A percentile compares a stretch with the other conserved stretches of the same genome.
These are phyloP conservation scores for Chrysochloris asiatica DNA, from an alignment of 2,113 vertebrate genomes.

Conservation along the genomic window DNA sequence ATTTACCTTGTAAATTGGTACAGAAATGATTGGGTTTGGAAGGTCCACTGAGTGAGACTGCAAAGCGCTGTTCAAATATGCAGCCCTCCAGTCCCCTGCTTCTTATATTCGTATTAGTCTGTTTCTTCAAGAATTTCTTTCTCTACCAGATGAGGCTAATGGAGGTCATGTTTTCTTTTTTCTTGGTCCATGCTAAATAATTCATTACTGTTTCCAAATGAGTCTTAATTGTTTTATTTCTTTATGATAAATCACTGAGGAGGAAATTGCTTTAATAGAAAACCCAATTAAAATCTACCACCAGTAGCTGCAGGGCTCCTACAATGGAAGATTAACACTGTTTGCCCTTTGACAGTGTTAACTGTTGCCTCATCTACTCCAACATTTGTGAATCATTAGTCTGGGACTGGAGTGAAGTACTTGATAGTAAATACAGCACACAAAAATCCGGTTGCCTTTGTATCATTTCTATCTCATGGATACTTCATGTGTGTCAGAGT, in stretches of 20 bases:
- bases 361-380: conserved; percentile 34
- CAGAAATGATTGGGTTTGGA: neutral
- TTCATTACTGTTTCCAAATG: conserved; percentile 77
- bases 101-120: neutral
- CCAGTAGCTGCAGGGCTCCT: conserved; percentile 45
- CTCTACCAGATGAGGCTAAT: conserved; percentile 59
- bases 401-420: neutral
- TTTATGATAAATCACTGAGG: conserved; percentile 72
- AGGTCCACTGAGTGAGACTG: neutral
- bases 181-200: conserved; percentile 65
- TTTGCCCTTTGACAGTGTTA: conserved; percentile 75
- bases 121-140: conserved; percentile 40
- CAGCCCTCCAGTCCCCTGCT: neutral
- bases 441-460: neutral
- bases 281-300: conserved; percentile 73
- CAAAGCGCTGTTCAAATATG: neutral
- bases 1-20: neutral
- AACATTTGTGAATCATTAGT: neutral
- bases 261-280: conserved; percentile 70
- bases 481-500: neutral
- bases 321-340: conserved; percentile 44
- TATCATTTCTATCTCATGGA: neutral
- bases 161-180: conserved; percentile 60
- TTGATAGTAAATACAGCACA: neutral
- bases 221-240: conserved; percentile 77